Percentiles rank a stretch among this genome's conserved stretches.
phyloP scores from a whole-genome alignment of 1,140 invertebrate genomes.

The Brachionus rotundiformis region DNA sequence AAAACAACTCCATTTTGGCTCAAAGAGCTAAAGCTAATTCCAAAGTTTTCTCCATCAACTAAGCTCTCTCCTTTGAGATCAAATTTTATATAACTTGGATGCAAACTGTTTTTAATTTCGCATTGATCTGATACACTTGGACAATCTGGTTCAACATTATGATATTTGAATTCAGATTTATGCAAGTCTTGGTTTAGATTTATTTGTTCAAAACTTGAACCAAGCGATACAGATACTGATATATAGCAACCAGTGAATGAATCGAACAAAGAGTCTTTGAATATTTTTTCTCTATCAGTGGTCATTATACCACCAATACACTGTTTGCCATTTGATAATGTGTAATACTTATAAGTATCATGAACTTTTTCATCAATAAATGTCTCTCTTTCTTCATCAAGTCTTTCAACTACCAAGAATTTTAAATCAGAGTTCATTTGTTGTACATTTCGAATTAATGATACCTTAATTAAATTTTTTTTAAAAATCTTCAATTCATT shows the following conservation, averaged over 20 bases:
- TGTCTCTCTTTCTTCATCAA: conserved; percentile 32
- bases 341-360: background rate
- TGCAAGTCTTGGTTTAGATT: conserved; percentile 24
- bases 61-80: background rate
- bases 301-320: conserved; percentile 44
- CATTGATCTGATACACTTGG: conserved; percentile 38
- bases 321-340: conserved; percentile 31
- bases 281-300: conserved; percentile 43
- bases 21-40: conserved; percentile 17
- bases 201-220: conserved; percentile 19
- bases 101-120: conserved; percentile 12
- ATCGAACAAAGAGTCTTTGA: conserved; percentile 44
- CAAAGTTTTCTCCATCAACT: background rate
- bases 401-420: conserved; percentile 1
- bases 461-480: background rate
- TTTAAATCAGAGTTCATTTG: background rate
- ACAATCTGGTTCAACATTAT: conserved; percentile 39
- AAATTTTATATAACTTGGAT: conserved; percentile 15
- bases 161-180: conserved; percentile 25
- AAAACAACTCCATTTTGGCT: conserved; percentile 24
- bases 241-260: conserved; percentile 28
- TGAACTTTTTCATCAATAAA: conserved; percentile 28
- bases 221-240: background rate
- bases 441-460: background rate
- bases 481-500: too few species aligned